Conservation (phyloP, 1,140 invertebrate species). For the Melitaea cinxia region DNA sequence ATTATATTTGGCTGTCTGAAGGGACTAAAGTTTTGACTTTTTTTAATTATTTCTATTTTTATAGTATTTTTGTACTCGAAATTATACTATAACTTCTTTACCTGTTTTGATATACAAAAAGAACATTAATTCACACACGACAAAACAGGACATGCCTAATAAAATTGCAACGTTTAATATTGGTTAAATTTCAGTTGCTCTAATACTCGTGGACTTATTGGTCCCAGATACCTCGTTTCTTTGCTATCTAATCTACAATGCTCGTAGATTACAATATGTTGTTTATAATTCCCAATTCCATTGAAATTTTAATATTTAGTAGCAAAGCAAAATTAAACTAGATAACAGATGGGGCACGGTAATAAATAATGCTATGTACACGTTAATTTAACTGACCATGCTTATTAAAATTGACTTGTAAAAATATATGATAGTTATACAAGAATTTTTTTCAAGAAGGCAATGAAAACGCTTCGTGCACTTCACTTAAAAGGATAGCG, state of each 20-base stretch:
- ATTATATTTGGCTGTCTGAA: too few relatives aligned
- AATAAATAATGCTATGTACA: background rate
- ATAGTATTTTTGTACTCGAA: too few relatives aligned
- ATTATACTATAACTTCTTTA: too few relatives aligned
- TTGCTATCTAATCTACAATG: slow-evolving; percentile 13
- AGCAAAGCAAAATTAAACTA: background rate
- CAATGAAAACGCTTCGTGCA: slow-evolving; percentile 15
- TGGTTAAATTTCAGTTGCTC: slow-evolving; percentile 10
- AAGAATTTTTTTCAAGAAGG: background rate
- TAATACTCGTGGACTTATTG: slow-evolving; percentile 14
- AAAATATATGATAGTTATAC: slow-evolving; percentile 5
- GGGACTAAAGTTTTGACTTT: too few relatives aligned
- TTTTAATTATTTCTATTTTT: too few relatives aligned
- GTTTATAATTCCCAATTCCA: slow-evolving; percentile 7
- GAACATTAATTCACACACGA: background rate
- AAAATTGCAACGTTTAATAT: slow-evolving; percentile 6
- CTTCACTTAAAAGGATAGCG: slow-evolving; percentile 5
- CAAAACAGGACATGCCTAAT: background rate
- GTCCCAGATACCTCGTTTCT: slow-evolving; percentile 15
- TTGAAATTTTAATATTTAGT: background rate
- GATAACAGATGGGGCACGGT: background rate
- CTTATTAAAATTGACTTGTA: background rate
- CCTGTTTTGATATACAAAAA: too few relatives aligned
- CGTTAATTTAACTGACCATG: background rate
- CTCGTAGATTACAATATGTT: background rate